A percentile compares a stretch with the other conserved stretches of the same genome.
phyloP scores from a whole-genome alignment of 2,797 vertebrate genomes.

The Myiotriccus ornatus region DNA sequence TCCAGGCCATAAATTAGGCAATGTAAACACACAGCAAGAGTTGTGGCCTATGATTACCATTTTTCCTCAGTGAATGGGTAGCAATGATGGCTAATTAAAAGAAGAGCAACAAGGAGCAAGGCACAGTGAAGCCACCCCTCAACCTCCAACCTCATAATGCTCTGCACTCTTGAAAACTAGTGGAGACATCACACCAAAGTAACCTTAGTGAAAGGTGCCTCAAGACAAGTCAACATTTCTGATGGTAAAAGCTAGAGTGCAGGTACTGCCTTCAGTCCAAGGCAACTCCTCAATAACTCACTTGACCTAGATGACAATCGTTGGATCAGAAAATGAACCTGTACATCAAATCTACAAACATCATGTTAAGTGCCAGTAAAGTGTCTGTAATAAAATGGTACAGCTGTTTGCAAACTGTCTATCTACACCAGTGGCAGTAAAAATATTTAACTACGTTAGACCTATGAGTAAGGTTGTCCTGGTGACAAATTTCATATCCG shows the following conservation, averaged over 20 bases:
- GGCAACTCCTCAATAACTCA: not conserved
- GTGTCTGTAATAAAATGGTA: not conserved
- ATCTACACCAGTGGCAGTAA: not conserved
- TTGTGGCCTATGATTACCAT: not conserved
- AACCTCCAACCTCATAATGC: not conserved
- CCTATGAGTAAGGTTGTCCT: not conserved
- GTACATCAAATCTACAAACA: not conserved
- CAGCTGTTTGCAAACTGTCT: not conserved
- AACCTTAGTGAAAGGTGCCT: not conserved
- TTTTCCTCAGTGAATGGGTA: not conserved
- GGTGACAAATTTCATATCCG: accelerated
- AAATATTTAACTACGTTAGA: not conserved
- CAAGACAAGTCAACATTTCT: not conserved
- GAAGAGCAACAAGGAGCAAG: not conserved
- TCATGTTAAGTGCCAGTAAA: not conserved
- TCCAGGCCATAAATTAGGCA: not conserved
- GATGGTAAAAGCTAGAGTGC: not conserved
- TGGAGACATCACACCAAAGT: not conserved
- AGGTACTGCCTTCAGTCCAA: not conserved
- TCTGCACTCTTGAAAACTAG: not conserved
- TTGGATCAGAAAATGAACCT: not conserved
- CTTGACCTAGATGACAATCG: not conserved
- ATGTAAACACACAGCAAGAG: not conserved
- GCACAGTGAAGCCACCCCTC: not conserved
- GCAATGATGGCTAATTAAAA: not conserved